A percentile compares a stretch with the other conserved stretches of the same genome.
These are phyloP conservation scores for Silurus glanis DNA, from an alignment of 2,113 vertebrate genomes.

Conservation along the genomic window DNA sequence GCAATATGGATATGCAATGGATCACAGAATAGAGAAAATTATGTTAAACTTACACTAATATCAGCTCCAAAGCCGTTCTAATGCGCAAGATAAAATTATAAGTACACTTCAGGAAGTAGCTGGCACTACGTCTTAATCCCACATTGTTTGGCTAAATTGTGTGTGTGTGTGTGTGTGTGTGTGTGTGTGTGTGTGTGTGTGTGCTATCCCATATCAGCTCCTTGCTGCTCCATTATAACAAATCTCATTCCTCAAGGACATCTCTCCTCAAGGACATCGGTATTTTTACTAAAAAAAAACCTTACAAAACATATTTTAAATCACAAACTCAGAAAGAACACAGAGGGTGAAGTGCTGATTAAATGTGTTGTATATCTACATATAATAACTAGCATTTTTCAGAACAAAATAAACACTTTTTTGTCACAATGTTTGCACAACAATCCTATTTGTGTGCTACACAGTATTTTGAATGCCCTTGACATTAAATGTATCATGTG, in stretches of 20 bases:
- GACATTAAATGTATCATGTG: not conserved
- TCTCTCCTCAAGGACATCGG: slow-evolving; percentile 30
- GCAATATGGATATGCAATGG: not conserved
- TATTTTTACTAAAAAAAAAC: slow-evolving; percentile 4
- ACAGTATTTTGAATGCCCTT: not conserved
- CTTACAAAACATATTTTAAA: not conserved
- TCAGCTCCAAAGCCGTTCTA: not conserved
- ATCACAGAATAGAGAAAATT: not conserved
- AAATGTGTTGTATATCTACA: not conserved
- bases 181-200: slow-evolving; percentile 25
- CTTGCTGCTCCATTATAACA: slow-evolving; percentile 1
- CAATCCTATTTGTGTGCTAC: not conserved
- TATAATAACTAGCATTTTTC: not conserved
- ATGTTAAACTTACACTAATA: slow-evolving; percentile 34
- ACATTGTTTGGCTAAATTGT: slow-evolving; percentile 17
- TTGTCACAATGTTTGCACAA: not conserved
- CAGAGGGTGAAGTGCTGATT: not conserved
- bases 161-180: slow-evolving; percentile 9
- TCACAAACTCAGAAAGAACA: not conserved
- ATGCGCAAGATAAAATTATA: not conserved
- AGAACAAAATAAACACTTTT: not conserved
- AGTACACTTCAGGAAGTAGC: not conserved
- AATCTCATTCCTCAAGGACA: slow-evolving; percentile 29
- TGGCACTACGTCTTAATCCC: not conserved
- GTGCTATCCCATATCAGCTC: slow-evolving; percentile 27